Conservation (phyloP, 2,797 vertebrate species). For the Stomatorhinus walkeri region DNA sequence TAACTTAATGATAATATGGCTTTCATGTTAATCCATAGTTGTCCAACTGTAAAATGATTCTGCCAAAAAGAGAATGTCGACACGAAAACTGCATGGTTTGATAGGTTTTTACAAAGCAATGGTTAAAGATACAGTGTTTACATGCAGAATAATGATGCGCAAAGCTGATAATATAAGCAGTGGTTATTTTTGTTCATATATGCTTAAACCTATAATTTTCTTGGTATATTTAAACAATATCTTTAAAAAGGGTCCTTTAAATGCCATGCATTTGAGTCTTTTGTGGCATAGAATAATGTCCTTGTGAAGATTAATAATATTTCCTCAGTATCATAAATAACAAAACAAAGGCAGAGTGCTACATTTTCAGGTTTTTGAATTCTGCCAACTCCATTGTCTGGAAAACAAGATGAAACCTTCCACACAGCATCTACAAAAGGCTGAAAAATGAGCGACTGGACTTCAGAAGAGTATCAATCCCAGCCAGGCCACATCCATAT, state of each 20-base stretch:
- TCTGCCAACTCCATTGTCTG: not conserved
- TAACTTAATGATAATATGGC: constrained; percentile 22
- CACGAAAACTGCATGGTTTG: constrained; percentile 13
- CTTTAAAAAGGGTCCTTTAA: not conserved
- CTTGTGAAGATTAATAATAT: not conserved
- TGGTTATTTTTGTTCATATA: not conserved
- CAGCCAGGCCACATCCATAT: constrained; percentile 9
- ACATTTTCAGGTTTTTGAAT: not conserved
- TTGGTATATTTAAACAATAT: not conserved
- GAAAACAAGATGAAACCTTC: not conserved
- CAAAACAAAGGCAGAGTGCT: not conserved
- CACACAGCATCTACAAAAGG: not conserved
- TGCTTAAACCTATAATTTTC: not conserved
- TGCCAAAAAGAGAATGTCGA: constrained; percentile 24
- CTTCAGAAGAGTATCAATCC: not conserved
- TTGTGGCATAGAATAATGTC: not conserved
- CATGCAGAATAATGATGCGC: not conserved
- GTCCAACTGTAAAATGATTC: constrained; percentile 26
- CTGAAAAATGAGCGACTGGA: not conserved
- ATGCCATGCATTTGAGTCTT: not conserved
- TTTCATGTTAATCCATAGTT: constrained; percentile 17
- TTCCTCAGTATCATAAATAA: not conserved
- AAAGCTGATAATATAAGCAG: not conserved
- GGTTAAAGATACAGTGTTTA: not conserved
- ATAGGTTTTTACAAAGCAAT: constrained; percentile 21